Conservation (phyloP, 2,113 vertebrate genomes). For the Nerophis lumbriciformis region DNA sequence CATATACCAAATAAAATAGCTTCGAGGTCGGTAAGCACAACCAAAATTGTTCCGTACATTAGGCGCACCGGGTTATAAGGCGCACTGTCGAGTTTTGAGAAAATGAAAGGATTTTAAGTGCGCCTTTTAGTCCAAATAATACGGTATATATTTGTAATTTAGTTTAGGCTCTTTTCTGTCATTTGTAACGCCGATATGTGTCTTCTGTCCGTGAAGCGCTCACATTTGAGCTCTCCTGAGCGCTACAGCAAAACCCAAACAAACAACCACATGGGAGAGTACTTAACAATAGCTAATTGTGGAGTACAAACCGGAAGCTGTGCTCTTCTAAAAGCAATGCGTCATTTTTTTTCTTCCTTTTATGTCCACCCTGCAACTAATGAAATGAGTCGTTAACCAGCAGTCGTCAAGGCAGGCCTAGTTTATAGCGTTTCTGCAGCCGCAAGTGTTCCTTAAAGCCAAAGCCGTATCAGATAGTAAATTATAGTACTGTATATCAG, state of each 20-base stretch:
- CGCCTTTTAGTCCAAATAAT: too few relatives aligned
- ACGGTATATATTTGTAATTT: too few relatives aligned
- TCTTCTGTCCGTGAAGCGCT: too few relatives aligned
- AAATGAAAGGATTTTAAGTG: too few relatives aligned
- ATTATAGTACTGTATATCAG: neutral
- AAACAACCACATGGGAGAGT: neutral
- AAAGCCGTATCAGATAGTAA: neutral
- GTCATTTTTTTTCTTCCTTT: neutral
- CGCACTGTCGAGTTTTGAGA: too few relatives aligned
- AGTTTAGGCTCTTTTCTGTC: too few relatives aligned
- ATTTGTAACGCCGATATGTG: too few relatives aligned
- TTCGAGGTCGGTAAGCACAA: too few relatives aligned
- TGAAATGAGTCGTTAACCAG: neutral
- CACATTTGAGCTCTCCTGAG: too few relatives aligned
- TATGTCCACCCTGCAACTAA: neutral
- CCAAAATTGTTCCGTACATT: too few relatives aligned
- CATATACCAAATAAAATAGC: too few relatives aligned
- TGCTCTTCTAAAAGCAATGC: neutral
- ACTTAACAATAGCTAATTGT: neutral
- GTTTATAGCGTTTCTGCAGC: neutral
- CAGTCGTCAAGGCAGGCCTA: neutral
- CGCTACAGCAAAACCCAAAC: neutral
- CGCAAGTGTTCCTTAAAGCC: neutral
- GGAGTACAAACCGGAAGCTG: neutral
- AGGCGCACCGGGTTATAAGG: too few relatives aligned